Conservation (phyloP, 1,140 invertebrate species). For the Fopius arisanus region DNA sequence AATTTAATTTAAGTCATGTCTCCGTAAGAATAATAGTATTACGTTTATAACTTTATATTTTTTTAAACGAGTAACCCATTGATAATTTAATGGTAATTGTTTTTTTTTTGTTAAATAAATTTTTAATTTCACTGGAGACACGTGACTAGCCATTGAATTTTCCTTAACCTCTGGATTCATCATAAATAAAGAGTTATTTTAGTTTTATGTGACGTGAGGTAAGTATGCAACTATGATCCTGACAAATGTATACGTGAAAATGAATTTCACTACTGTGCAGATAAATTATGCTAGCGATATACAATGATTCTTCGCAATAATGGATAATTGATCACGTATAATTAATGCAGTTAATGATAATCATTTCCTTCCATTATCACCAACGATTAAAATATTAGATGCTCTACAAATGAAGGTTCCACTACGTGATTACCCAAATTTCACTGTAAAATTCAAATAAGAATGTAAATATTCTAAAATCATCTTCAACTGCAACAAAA, state of each 20-base stretch:
- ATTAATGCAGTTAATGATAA: background rate
- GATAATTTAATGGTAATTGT: background rate
- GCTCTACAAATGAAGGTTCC: too few species aligned
- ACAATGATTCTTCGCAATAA: background rate
- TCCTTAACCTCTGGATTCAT: background rate
- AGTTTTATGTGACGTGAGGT: too few species aligned
- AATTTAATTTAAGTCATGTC: background rate
- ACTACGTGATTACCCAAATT: too few species aligned
- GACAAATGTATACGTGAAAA: too few species aligned
- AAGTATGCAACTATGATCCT: too few species aligned
- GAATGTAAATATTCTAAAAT: too few species aligned
- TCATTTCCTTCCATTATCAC: background rate
- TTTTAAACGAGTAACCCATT: background rate
- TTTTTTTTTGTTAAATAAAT: background rate
- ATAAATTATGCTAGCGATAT: background rate
- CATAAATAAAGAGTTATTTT: too few species aligned
- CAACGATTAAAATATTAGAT: too few species aligned
- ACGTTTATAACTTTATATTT: background rate
- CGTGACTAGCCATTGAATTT: background rate
- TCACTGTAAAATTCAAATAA: too few species aligned
- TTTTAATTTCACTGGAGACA: background rate
- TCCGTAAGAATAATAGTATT: background rate
- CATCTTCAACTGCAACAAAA: too few species aligned
- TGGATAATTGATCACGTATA: background rate
- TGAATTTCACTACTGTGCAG: background rate